Evolutionary conservation across 2,888 invertebrate genomes (phyloP).

Genomic region (Geotrupes spiniger): DNA sequence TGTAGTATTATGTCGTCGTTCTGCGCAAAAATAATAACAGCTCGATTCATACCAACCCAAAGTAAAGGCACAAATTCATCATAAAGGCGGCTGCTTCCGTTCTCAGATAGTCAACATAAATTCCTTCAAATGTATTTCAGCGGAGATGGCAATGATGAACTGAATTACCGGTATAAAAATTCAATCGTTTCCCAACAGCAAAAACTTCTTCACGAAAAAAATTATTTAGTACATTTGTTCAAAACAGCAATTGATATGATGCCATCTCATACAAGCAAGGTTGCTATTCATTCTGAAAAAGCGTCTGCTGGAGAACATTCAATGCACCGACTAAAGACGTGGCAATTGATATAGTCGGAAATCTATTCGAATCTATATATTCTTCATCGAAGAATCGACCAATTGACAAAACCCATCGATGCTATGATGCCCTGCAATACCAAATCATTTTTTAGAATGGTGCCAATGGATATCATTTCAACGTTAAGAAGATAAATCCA

Average conservation of each 20-base stretch:
- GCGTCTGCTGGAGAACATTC: constrained; percentile 38
- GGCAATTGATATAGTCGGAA: constrained; percentile 41
- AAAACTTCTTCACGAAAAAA: constrained; percentile 28
- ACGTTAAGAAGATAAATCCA: constrained; percentile 29
- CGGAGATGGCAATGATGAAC: constrained; percentile 28
- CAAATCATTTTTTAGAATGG: constrained; percentile 31
- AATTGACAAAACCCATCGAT: constrained; percentile 30
- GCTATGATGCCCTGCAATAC: constrained; percentile 45
- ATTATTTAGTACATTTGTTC: constrained; percentile 37
- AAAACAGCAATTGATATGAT: constrained; percentile 36
- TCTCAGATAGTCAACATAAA: constrained; percentile 22
- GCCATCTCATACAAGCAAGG: constrained; percentile 37
- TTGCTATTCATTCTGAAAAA: constrained; percentile 41
- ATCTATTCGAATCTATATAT: constrained; percentile 31
- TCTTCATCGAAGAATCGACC: constrained; percentile 22
- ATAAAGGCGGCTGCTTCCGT: constrained; percentile 23
- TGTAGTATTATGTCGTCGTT: too few relatives aligned
- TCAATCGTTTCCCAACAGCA: background rate
- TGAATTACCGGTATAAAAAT: constrained; percentile 12
- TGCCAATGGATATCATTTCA: constrained; percentile 32
- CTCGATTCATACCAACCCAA: too few relatives aligned
- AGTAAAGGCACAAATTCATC: too few relatives aligned
- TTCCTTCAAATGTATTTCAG: constrained; percentile 35
- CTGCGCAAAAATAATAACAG: too few relatives aligned
- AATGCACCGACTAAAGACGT: constrained; percentile 44